Evolutionary conservation across 2,888 invertebrate species (phyloP).

Genomic region (Torymus aiolomorphi): DNA sequence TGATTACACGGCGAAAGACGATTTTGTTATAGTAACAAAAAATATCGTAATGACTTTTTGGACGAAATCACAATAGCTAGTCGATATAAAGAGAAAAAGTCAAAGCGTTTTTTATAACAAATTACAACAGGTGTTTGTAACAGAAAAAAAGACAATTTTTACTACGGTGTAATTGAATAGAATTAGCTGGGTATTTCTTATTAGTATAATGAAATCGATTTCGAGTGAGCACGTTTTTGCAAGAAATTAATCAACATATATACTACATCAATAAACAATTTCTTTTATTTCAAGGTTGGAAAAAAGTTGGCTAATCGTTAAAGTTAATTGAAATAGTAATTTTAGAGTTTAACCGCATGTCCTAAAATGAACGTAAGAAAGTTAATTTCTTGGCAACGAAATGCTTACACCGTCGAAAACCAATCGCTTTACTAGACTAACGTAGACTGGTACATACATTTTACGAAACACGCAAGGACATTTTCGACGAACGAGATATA

Average conservation of each 20-base stretch:
- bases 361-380: background rate
- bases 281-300: too few species aligned
- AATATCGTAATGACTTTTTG: constrained; percentile 12
- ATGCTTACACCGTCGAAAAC: background rate
- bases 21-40: constrained; percentile 46
- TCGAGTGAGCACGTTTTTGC: constrained; percentile 18
- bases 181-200: constrained; percentile 23
- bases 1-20: constrained; percentile 13
- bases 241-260: background rate
- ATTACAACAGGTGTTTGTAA: constrained; percentile 17
- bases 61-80: constrained; percentile 32
- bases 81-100: background rate
- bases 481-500: background rate
- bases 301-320: too few species aligned
- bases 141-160: constrained; percentile 38
- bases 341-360: background rate
- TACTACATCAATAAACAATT: background rate
- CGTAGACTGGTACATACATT: background rate
- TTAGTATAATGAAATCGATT: constrained; percentile 42
- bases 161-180: constrained; percentile 24
- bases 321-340: background rate
- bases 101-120: constrained; percentile 36
- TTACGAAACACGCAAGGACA: background rate
- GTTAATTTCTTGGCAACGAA: constrained; percentile 24
- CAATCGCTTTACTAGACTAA: constrained; percentile 5